phyloP scores from a whole-genome alignment of 30 jellyfish, hydroid and myxozoan species.

The Turritopsis dohrnii region DNA sequence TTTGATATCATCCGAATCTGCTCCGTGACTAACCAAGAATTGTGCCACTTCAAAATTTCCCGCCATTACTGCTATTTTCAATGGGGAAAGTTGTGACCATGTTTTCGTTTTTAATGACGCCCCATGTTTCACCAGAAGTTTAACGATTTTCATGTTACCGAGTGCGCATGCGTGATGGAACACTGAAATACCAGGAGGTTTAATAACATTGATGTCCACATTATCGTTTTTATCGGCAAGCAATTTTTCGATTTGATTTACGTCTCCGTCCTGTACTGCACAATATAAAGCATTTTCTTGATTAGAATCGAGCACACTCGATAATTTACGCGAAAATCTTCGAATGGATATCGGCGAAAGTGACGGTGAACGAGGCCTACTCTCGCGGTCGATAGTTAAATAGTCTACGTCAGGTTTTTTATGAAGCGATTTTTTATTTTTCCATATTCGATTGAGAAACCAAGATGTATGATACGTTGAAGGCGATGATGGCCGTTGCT shows the following conservation, averaged over 20 bases:
- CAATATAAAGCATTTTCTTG: not conserved
- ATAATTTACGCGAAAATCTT: slow-evolving; percentile 10
- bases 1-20: slow-evolving; percentile 31
- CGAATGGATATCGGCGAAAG: not conserved
- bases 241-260: not conserved
- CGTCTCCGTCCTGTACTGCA: slow-evolving; percentile 10
- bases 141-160: slow-evolving; percentile 26
- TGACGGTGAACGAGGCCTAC: not conserved
- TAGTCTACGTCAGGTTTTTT: not conserved
- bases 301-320: not conserved
- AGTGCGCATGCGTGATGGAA: slow-evolving; percentile 31
- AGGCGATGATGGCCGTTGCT: not conserved
- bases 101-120: slow-evolving; percentile 17
- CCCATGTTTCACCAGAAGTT: slow-evolving; percentile 27
- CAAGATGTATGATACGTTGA: not conserved
- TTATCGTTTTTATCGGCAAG: slow-evolving; percentile 17
- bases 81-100: slow-evolving; percentile 21
- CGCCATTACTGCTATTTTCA: slow-evolving; percentile 23
- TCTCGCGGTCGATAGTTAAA: not conserved
- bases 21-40: slow-evolving; percentile 21
- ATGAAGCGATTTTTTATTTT: not conserved
- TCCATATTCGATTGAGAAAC: not conserved
- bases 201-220: slow-evolving; percentile 3
- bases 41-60: slow-evolving; percentile 38
- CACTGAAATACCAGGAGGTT: slow-evolving; percentile 26